Evolutionary conservation across 2,797 vertebrate species (phyloP), one percentile per base, ranked within the genome.

Genomic region (Darevskia nairensis): DNA sequence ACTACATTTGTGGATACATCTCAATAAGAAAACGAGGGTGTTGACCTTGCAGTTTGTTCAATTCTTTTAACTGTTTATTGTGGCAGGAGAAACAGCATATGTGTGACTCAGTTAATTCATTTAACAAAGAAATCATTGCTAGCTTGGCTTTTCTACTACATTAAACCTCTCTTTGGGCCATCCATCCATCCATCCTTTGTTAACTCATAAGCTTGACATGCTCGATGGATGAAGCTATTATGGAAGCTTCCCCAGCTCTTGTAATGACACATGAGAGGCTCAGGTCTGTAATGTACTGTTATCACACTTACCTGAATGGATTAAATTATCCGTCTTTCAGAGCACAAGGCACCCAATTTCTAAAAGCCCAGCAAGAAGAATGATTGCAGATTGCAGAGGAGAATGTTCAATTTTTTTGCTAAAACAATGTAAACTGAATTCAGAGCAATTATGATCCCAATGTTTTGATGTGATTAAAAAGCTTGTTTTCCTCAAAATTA

Each of bases 381-480:
- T 74, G 50, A 64, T 92, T 88, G 88, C 80, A 89, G 89, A 88
- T 80, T 76, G 82, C 90, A 89, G 61, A 90, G 83, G 50, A 88
- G 55, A 90, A 94, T 90, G 78, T 88, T 82, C 75, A 91, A 83
- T 64, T 10, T 64, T 19, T 69, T 64, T 87, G 69, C 88, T 75
- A 90, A 92, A 94, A 93, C 82, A 93, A 68, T 66, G 6, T 75
- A 64, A 78, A 0, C 1, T 83, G 32, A 41, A 88, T 94, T 93
- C 86, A 80, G 85, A 91, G 82, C 92, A 91, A 91, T 92, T 88
- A 86, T 91, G 92, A 89, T 91, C 95, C 94, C 91, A 93, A 74
- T 95, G 94, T 93, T 89, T 91, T 87, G 87, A 90, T 29, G 0
- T 88, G 84, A 93, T 94, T 93, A 94, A 87, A 94, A 87, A 83